Evolutionary conservation across 2,888 invertebrate genomes (phyloP).

Genomic region (Athalia rosae): DNA sequence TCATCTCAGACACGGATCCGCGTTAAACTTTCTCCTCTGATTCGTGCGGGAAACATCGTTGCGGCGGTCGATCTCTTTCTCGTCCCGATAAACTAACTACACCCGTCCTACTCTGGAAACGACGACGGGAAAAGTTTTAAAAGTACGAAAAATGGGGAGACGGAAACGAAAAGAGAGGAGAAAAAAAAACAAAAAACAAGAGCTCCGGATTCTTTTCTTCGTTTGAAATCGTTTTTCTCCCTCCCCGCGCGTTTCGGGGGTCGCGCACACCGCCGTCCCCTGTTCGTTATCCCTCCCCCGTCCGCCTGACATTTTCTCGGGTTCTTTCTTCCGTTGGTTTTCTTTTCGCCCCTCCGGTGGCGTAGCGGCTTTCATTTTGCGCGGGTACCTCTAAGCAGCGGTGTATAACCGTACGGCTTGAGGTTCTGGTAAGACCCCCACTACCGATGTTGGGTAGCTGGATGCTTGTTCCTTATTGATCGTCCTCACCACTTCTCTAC

Average conservation of each 20-base stretch:
- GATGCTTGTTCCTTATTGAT: constrained; percentile 70
- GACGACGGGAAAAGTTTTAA: too few relatives aligned
- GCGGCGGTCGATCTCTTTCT: too few relatives aligned
- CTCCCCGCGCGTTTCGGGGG: neutral
- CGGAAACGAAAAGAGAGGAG: too few relatives aligned
- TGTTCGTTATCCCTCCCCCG: constrained; percentile 24
- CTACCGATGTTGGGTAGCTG: constrained; percentile 57
- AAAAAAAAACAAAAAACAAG: too few relatives aligned
- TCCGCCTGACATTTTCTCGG: constrained; percentile 70
- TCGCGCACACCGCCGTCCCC: neutral
- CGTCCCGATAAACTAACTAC: too few relatives aligned
- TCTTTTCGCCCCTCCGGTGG: constrained; percentile 55
- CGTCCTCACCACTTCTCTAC: constrained; percentile 71
- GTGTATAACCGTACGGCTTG: constrained; percentile 59
- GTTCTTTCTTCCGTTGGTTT: constrained; percentile 69
- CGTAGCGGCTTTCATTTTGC: neutral
- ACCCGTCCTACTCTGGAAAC: too few relatives aligned
- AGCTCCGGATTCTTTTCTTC: too few relatives aligned
- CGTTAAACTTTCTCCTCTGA: too few relatives aligned
- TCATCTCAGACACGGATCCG: too few relatives aligned
- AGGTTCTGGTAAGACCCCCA: constrained; percentile 72
- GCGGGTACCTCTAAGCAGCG: constrained; percentile 62
- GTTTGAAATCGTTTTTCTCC: too few relatives aligned
- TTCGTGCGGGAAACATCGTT: too few relatives aligned
- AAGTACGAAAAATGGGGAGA: too few relatives aligned